These are phyloP conservation scores for Amia ocellicauda DNA, from an alignment of 2,113 vertebrate species.

Conservation along the genomic window DNA sequence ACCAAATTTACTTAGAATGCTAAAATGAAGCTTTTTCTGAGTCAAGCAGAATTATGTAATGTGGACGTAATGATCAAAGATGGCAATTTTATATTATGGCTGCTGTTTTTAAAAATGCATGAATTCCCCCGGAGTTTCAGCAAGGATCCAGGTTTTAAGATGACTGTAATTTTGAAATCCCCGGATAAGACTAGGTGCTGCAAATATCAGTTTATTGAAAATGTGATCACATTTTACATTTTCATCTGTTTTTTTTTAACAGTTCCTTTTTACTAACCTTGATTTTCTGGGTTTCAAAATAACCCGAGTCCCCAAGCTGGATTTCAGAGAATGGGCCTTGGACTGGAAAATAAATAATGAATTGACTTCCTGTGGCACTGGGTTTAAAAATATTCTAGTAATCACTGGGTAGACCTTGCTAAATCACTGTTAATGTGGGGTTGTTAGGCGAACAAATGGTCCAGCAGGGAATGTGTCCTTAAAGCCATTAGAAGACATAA, in stretches of 20 bases:
- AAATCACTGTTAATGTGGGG: not conserved
- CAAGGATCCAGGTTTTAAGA: not conserved
- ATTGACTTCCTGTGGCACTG: not conserved
- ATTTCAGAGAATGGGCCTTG: not conserved
- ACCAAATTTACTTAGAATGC: slow-evolving; percentile 13
- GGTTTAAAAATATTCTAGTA: not conserved
- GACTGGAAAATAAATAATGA: no score
- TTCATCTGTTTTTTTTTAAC: no score
- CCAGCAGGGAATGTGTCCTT: not conserved
- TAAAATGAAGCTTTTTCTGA: slow-evolving; percentile 14
- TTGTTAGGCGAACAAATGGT: slow-evolving; percentile 12
- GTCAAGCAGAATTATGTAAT: slow-evolving; percentile 19
- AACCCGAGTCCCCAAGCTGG: not conserved
- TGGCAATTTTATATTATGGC: not conserved
- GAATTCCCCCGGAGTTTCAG: not conserved
- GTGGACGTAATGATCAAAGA: slow-evolving; percentile 26
- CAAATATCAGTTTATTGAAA: no score
- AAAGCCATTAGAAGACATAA: not conserved
- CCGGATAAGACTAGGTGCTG: no score
- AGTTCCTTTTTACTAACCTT: no score
- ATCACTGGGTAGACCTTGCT: not conserved
- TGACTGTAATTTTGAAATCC: not conserved
- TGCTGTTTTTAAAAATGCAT: slow-evolving; percentile 17
- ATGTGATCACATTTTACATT: no score
- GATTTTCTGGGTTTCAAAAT: no score